Evolutionary conservation across 2,797 vertebrate genomes (phyloP).

Genomic region (Glossophaga mutica): DNA sequence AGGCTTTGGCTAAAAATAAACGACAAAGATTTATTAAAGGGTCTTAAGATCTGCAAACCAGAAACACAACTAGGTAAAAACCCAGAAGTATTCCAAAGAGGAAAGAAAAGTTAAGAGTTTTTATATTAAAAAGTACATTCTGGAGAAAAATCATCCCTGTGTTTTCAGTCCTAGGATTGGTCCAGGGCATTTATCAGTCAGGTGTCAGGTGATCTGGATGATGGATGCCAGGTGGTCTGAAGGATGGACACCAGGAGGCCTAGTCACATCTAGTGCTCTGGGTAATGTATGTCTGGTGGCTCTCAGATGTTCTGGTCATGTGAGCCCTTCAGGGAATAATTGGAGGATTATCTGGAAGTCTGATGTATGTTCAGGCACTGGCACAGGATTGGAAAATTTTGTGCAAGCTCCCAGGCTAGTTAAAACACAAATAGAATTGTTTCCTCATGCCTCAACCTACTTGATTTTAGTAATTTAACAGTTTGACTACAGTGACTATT

Average conservation of each 20-base stretch:
- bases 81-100: not conserved
- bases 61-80: not conserved
- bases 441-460: not conserved
- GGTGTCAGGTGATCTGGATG: not conserved
- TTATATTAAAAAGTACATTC: not conserved
- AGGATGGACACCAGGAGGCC: not conserved
- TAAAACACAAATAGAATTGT: not conserved
- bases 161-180: not conserved
- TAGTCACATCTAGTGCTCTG: not conserved
- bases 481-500: not conserved
- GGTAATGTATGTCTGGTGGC: not conserved
- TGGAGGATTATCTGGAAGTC: not conserved
- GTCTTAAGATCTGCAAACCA: not conserved
- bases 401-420: not conserved
- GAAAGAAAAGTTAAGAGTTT: not conserved
- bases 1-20: not conserved
- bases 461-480: not conserved
- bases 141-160: not conserved
- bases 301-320: not conserved
- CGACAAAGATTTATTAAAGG: not conserved
- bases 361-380: not conserved
- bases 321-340: not conserved
- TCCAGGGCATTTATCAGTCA: not conserved
- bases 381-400: not conserved
- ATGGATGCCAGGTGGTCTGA: not conserved